Base-by-base conservation (phyloP, 2,113 vertebrate genomes). In the Prionailurus bengalensis region DNA sequence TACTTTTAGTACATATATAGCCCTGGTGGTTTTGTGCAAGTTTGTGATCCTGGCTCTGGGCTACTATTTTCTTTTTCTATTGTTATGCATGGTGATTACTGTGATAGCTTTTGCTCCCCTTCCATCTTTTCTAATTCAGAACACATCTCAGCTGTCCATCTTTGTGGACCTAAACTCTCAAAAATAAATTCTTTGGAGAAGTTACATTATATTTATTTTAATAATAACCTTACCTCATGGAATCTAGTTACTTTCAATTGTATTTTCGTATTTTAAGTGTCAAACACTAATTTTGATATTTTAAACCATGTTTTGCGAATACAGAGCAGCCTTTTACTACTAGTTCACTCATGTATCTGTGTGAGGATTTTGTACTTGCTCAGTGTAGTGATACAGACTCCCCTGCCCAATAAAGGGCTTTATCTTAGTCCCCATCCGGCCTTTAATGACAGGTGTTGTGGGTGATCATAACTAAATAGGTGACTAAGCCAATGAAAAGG, bases 151-250 rank as follows among this genome's bases (percentile, higher is more conserved):
- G 36, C 13, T 87, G 90, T 66, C 71, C 65, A 36, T 66, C 42
- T 85, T 89, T 5, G 53, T 89, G 73, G 3, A 31, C 97, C 78
- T 95, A 95, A 78, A 84, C 39, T 48, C 58, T 88, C 23, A 90
- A 96, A 98, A 96, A 58, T 94, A 89, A 13, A 68, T 70, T 90
- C 33, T 97, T 80, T 91, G 93, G 58, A 65, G 7, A 97, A 97
- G 94, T 48, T 88, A 3, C 53, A 55, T 89, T 92, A 29, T 29
- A 33, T 45, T 71, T 14, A 90, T 89, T 95, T 55, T 92, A 88
- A 86, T 97, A 95, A 11, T 95, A 94, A 76, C n/a, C 53, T 93
- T 97, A 42, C 4, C n/a, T 91, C 7, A 31, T 85, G 36, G 31
- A 78, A 82, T 80, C n/a, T 85, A 55, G 4, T 70, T 65, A 42